Percentiles rank a stretch among this genome's conserved stretches.
These are phyloP conservation scores for Drosophila miranda DNA, from an alignment of 1,140 invertebrate species.

Conservation along the genomic window DNA sequence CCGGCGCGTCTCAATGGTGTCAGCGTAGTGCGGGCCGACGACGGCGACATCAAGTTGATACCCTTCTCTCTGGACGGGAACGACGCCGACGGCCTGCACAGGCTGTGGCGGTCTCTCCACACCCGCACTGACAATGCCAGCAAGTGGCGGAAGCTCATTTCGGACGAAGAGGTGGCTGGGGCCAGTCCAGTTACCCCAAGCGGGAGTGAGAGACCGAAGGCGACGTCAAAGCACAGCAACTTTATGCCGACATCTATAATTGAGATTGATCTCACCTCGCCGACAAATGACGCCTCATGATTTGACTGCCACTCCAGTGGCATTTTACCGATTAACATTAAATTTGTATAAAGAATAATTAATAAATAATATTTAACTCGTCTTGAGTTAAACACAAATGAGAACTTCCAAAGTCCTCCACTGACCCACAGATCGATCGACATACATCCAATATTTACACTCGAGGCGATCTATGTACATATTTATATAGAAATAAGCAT, in stretches of 20 bases:
- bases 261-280: conserved; percentile 63
- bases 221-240: conserved; percentile 14
- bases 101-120: conserved; percentile 20
- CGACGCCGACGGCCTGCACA: conserved; percentile 12
- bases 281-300: conserved; percentile 17
- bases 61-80: conserved; percentile 35
- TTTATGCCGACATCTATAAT: conserved; percentile 36
- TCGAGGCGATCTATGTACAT: conserved; percentile 12
- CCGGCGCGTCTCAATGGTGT: conserved; percentile 55
- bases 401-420: too few relatives aligned
- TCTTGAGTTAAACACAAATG: too few relatives aligned
- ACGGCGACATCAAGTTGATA: conserved; percentile 22
- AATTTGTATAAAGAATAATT: too few relatives aligned
- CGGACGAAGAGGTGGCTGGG: conserved; percentile 2
- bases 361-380: too few relatives aligned
- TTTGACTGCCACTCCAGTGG: background rate
- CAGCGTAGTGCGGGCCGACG: conserved; percentile 9
- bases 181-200: too few relatives aligned
- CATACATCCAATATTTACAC: too few relatives aligned
- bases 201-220: background rate
- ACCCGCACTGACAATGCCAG: background rate
- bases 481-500: conserved; percentile 37
- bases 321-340: too few relatives aligned
- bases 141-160: conserved; percentile 47
- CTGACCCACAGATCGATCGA: too few relatives aligned